phyloP scores from a whole-genome alignment of 2,113 vertebrate genomes.

The Pithys albifrons region DNA sequence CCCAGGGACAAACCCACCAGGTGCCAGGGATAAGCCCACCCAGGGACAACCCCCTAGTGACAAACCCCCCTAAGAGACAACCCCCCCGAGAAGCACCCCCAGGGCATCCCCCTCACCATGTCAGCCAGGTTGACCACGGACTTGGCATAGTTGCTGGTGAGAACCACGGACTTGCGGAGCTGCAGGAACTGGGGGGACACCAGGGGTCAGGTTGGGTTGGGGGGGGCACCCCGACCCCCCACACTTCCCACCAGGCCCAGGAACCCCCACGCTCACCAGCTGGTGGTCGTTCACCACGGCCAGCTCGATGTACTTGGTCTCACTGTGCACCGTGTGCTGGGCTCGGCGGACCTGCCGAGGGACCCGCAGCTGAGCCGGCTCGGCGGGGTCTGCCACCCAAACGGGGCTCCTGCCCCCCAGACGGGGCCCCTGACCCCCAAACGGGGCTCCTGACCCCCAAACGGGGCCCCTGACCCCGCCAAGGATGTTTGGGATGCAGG shows the following conservation, averaged over 20 bases:
- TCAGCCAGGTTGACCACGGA: constrained; percentile 95
- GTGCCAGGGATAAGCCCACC: background rate
- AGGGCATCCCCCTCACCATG: constrained; percentile 76
- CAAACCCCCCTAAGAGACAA: background rate
- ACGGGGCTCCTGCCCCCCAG: background rate
- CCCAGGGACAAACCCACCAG: background rate
- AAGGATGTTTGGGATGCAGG: background rate
- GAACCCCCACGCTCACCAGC: constrained; percentile 73
- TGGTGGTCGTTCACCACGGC: constrained; percentile 92
- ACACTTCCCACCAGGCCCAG: accelerated
- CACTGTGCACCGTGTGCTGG: constrained; percentile 88
- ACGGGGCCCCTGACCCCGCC: background rate
- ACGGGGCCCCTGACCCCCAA: background rate
- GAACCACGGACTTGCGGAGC: constrained; percentile 84
- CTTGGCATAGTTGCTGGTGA: constrained; percentile 96
- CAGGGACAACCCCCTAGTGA: background rate
- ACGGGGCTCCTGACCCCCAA: background rate
- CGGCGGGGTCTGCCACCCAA: background rate
- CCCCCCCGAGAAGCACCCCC: background rate
- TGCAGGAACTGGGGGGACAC: constrained; percentile 81
- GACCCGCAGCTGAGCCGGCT: background rate
- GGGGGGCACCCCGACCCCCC: background rate
- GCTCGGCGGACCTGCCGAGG: constrained; percentile 77
- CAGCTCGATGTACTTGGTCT: constrained; percentile 96
- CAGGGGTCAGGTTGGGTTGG: background rate